phyloP scores from a whole-genome alignment of 1,140 invertebrate species.

The Plutomurus gul region DNA sequence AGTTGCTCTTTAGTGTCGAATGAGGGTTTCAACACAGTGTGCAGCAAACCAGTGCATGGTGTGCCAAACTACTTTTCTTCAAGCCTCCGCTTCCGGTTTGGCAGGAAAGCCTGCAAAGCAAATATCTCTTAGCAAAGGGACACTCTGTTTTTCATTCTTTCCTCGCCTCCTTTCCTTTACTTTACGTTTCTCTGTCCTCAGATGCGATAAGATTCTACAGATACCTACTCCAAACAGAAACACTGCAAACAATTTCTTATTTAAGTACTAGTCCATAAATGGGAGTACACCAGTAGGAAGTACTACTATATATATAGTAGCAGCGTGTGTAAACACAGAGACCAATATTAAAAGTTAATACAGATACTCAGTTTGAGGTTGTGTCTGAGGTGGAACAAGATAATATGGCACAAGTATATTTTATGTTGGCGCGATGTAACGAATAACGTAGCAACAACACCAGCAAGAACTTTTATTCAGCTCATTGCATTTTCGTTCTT shows the following conservation, averaged over 20 bases:
- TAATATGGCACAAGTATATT: neutral
- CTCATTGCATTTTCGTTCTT: conserved; percentile 40
- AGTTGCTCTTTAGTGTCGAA: conserved; percentile 40
- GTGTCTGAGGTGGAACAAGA: too few species aligned
- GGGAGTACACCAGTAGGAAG: too few species aligned
- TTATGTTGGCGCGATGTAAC: neutral
- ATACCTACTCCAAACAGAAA: neutral
- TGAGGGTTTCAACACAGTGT: conserved; percentile 45
- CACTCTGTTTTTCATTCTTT: conserved; percentile 19
- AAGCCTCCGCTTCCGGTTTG: conserved; percentile 48
- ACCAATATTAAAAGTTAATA: too few species aligned
- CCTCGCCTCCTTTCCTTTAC: neutral
- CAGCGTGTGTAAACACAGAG: too few species aligned
- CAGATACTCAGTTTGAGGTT: too few species aligned
- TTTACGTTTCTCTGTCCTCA: neutral
- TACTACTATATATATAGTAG: too few species aligned
- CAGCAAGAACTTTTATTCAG: conserved; percentile 41
- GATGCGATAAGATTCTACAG: neutral
- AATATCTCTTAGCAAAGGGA: conserved; percentile 40
- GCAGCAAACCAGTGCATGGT: conserved; percentile 23
- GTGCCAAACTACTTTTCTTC: conserved; percentile 42
- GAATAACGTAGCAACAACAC: neutral
- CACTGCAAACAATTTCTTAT: neutral
- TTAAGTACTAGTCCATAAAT: too few species aligned
- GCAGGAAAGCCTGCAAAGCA: conserved; percentile 43